Base-by-base conservation (phyloP, 2,113 vertebrate species). In the Martes martes region DNA sequence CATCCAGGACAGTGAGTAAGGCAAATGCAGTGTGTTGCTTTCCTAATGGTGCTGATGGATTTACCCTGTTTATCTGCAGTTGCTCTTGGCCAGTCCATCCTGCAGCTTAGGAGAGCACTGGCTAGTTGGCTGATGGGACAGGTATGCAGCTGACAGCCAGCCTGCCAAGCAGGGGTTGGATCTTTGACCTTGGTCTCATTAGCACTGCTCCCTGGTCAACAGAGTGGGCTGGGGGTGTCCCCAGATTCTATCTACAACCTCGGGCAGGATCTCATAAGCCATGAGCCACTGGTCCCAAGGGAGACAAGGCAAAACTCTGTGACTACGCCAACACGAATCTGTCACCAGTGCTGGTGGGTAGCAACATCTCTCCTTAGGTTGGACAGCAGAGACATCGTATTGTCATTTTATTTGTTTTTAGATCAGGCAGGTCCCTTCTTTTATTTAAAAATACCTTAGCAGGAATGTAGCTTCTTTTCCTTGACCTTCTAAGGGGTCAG, bases 121-220 rank as follows among this genome's bases (percentile, higher is more conserved):
- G 84, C 45, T 85, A 45, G 31, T 21, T 89, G 89, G 93, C 61
- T 39, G 16, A 73, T 47, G 24, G 65, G 57, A 57, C 24, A 71
- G 67, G 69, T 19, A 73, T 28, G 57, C 11, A 6, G 18, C 39
- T 42, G 36, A 31, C 16, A 88, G 87, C 65, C 63, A 89, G 65
- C 57, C n/a, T 92, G 85, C 65, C 31, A 31, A 33, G 57, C 50
- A 50, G 11, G 47, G 57, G 89, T 1, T 57, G 16, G 47, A 89
- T 24, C n/a, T 10, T 10, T 26, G 82, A 81, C 78, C 61, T 90
- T 92, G 83, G 86, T 84, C 55, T 90, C n/a, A 50, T 69, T 52
- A 76, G 69, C 87, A 50, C 10, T 36, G 45, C 65, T 73, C 47
- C 19, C 42, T 63, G 67, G 63, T 80, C 69, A 59, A 69, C 6